These are phyloP conservation scores for Temnothorax ravouxi DNA, from an alignment of 2,888 invertebrate species.

Conservation along the genomic window DNA sequence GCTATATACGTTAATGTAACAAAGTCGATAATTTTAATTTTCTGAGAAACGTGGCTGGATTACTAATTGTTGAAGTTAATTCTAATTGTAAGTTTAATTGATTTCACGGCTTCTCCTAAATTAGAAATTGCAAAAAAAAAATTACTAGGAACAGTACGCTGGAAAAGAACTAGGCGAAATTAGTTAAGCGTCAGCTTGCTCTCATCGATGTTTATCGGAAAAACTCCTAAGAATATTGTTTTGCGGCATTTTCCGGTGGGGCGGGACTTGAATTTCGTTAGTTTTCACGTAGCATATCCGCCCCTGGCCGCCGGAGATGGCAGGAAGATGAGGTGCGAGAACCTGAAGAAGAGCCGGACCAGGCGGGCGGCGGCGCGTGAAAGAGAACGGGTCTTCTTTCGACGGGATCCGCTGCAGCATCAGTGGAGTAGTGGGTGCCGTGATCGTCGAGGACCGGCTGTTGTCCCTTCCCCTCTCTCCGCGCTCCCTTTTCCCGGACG, in stretches of 20 bases:
- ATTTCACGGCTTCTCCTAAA: background rate
- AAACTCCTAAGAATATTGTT: background rate
- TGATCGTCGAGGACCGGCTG: conserved; percentile 83
- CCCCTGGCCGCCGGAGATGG: conserved; percentile 20
- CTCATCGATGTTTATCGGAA: background rate
- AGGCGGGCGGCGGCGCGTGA: conserved; percentile 49
- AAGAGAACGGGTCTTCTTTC: conserved; percentile 67
- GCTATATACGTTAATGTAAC: background rate
- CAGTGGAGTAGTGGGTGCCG: conserved; percentile 78
- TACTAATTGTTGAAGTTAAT: background rate
- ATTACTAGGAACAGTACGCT: background rate
- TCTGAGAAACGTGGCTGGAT: background rate
- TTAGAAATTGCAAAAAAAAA: background rate
- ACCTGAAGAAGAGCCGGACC: conserved; percentile 27
- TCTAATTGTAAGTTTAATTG: background rate
- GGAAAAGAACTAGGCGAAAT: background rate
- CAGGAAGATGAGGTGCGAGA: conserved; percentile 57
- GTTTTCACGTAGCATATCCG: conserved; percentile 11
- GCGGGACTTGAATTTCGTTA: conserved; percentile 13
- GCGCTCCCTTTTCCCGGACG: conserved; percentile 26
- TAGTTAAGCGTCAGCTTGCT: background rate
- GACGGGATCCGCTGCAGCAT: conserved; percentile 77
- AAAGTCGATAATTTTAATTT: background rate
- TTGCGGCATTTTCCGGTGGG: background rate
- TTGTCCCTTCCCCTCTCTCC: conserved; percentile 69